Conservation (phyloP, 2,888 invertebrate genomes). For the Dendrolimus houi region DNA sequence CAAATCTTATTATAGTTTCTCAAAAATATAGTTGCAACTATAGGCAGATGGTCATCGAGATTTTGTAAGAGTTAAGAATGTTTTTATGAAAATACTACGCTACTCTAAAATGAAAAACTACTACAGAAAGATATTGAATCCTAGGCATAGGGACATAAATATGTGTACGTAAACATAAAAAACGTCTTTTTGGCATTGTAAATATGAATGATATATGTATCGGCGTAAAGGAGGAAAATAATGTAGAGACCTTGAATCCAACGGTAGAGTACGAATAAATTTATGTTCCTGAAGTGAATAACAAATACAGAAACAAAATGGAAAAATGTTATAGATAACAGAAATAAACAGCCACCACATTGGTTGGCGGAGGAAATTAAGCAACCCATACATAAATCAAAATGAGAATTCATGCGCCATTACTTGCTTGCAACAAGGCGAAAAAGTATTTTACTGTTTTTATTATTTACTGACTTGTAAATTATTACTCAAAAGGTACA, state of each 20-base stretch:
- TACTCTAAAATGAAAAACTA: no score
- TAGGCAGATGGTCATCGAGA: no score
- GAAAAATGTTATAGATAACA: constrained; percentile 1
- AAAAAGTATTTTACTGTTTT: constrained; percentile 23
- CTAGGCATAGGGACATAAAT: no score
- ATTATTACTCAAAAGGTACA: no score
- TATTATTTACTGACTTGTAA: neutral
- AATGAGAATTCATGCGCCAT: constrained; percentile 45
- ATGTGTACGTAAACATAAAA: no score
- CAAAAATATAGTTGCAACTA: no score
- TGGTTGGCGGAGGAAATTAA: constrained; percentile 39
- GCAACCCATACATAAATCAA: constrained; percentile 45
- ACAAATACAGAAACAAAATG: constrained; percentile 1
- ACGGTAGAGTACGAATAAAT: neutral
- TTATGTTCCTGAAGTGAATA: neutral
- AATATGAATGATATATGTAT: neutral
- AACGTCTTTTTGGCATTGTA: neutral
- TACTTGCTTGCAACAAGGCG: constrained; percentile 65
- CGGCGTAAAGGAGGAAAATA: neutral
- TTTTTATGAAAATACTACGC: no score
- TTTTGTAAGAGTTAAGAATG: no score
- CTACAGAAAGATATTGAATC: no score
- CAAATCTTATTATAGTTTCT: no score
- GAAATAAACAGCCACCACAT: constrained; percentile 17
- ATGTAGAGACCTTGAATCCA: neutral